Evolutionary conservation across 2,888 invertebrate species (phyloP), one percentile per base, ranked within the genome.

Genomic region (Troglohyphantes excavatus): DNA sequence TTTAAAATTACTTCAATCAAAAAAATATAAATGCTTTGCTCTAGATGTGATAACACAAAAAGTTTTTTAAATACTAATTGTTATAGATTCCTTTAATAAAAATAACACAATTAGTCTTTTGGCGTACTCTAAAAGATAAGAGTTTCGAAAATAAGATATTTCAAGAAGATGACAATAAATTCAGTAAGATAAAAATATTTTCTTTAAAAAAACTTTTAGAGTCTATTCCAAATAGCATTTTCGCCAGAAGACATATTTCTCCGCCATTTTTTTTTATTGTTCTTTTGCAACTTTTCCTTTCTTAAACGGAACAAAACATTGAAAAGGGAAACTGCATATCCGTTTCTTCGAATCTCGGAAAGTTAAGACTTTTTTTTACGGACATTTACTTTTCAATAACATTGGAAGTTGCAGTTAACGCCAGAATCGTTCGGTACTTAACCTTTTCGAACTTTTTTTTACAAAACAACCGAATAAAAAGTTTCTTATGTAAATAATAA

Each of bases 151-250:
- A 53, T 17, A 53, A n/a, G n/a, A 53, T 53, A 13, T 53, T 13
- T 13, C 53, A 53, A n/a, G 53, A 53, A 53, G 53, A n/a, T 53
- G n/a, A 53, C 53, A 53, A 53, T 53, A n/a, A 53, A 53, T 53
- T 17, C 2, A n/a, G 53, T n/a, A n/a, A 7, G 53, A 53, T 3
- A 53, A 7, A 53, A 53, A n/a, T 17, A 2, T 1, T 53, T 53
- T 53, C n/a, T 1, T n/a, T 0, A 53, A 53, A n/a, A 53, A 53
- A n/a, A 53, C 5, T 53, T 53, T 53, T 53, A n/a, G 2, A 53
- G 53, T 53, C 6, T 1, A 53, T n/a, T 53, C 53, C n/a, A 17
- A 53, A 53, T 17, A 53, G 2, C 3, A 53, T 53, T 53, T 53
- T 13, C 17, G 53, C 3, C n/a, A 17, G 53, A 53, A 53, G 13